These are phyloP conservation scores for Apostichopus californicus DNA, from an alignment of 35 echinoderm and acorn worm species.

Conservation along the genomic window DNA sequence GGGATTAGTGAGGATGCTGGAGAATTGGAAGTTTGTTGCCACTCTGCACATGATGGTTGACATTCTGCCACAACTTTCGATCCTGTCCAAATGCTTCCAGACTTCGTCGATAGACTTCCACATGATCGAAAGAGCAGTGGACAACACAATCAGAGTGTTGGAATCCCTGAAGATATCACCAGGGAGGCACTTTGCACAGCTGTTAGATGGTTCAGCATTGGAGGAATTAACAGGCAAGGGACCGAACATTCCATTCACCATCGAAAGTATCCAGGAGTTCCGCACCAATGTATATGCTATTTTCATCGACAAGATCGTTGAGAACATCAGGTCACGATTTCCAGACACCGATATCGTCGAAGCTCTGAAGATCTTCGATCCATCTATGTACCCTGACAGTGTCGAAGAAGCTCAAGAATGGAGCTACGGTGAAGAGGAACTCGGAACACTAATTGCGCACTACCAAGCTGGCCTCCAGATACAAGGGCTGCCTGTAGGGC, in stretches of 20 bases:
- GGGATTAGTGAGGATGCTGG: conserved; percentile 46
- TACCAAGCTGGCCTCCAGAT: neutral
- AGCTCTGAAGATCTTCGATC: neutral
- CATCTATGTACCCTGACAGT: neutral
- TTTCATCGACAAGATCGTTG: conserved; percentile 1
- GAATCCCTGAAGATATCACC: neutral
- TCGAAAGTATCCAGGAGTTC: neutral
- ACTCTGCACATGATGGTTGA: conserved; percentile 58
- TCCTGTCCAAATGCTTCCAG: conserved; percentile 57
- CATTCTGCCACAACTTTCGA: conserved; percentile 52
- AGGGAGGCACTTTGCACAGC: conserved; percentile 12
- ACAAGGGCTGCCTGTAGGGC: neutral
- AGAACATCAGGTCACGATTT: conserved; percentile 7
- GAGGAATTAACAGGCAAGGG: neutral
- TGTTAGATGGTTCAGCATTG: conserved; percentile 34
- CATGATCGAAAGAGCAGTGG: conserved; percentile 18
- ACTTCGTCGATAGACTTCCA: conserved; percentile 16
- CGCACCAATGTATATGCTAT: neutral
- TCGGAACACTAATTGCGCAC: neutral
- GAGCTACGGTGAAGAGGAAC: conserved; percentile 4
- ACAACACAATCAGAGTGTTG: conserved; percentile 27
- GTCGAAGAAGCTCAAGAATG: conserved; percentile 11
- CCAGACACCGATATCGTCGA: neutral
- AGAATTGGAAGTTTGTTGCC: conserved; percentile 55
- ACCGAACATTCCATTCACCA: conserved; percentile 1